Evolutionary conservation across 2,797 vertebrate genomes (phyloP).

Genomic region (Parauchenoglanis ngamensis): DNA sequence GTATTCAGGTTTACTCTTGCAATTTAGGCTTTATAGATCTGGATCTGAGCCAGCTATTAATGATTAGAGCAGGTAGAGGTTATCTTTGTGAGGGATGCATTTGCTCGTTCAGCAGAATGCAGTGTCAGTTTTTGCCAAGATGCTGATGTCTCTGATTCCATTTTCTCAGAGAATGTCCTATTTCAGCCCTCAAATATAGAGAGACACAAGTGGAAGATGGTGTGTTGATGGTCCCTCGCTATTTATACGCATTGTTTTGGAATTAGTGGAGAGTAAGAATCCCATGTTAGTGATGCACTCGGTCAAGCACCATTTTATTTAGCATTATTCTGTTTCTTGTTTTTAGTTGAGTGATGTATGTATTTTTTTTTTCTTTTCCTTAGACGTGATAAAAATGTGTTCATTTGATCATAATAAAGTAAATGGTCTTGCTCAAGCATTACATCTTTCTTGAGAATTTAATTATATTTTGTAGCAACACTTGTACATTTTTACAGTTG

Average conservation of each 20-base stretch:
- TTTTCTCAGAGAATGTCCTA: not conserved
- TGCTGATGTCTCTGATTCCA: slow-evolving; percentile 8
- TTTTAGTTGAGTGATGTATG: slow-evolving; percentile 24
- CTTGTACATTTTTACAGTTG: not conserved
- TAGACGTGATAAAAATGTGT: slow-evolving; percentile 27
- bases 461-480: not conserved
- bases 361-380: slow-evolving; percentile 29
- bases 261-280: slow-evolving; percentile 2
- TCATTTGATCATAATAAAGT: slow-evolving; percentile 45
- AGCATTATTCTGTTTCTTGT: slow-evolving; percentile 34
- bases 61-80: slow-evolving; percentile 2
- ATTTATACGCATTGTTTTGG: slow-evolving; percentile 25
- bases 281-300: slow-evolving; percentile 11
- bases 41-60: slow-evolving; percentile 18
- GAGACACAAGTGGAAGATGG: slow-evolving; percentile 18
- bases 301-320: slow-evolving; percentile 31
- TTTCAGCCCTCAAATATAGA: slow-evolving; percentile 10
- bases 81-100: not conserved
- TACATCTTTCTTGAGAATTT: not conserved
- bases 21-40: slow-evolving; percentile 25
- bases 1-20: not conserved
- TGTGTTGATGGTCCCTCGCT: slow-evolving; percentile 1
- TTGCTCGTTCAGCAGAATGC: slow-evolving; percentile 34
- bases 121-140: slow-evolving; percentile 9
- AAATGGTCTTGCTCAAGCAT: slow-evolving; percentile 19